phyloP scores from a whole-genome alignment of 2,888 invertebrate genomes.

The Eupithecia pulchellata region DNA sequence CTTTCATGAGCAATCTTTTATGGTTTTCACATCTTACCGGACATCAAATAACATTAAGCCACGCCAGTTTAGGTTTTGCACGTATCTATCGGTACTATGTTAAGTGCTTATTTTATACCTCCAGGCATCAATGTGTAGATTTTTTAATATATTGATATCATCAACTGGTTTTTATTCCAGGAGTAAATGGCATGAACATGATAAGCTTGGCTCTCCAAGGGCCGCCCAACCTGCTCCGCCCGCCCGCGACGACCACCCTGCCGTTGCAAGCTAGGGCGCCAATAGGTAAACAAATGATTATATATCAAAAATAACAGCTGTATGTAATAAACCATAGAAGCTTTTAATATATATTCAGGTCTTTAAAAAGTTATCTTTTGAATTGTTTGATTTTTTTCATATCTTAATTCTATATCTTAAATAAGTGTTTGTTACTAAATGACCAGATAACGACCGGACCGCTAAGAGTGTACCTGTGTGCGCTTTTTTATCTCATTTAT shows the following conservation, averaged over 20 bases:
- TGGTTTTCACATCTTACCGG: too few relatives aligned
- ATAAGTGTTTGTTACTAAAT: neutral
- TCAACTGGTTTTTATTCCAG: constrained; percentile 69
- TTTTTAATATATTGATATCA: neutral
- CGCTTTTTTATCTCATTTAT: too few relatives aligned
- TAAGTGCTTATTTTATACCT: neutral
- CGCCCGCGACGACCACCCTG: constrained; percentile 62
- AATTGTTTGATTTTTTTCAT: neutral
- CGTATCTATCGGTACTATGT: neutral
- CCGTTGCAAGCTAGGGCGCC: constrained; percentile 80
- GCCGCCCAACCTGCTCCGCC: constrained; percentile 74
- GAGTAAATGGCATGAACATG: constrained; percentile 91
- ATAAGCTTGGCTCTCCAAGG: constrained; percentile 81
- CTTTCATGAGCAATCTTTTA: too few relatives aligned
- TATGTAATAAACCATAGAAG: too few relatives aligned
- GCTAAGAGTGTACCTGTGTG: too few relatives aligned
- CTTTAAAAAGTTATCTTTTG: neutral
- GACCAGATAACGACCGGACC: too few relatives aligned
- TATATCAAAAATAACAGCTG: constrained; percentile 47
- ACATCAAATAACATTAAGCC: too few relatives aligned
- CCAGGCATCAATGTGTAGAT: neutral
- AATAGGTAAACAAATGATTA: constrained; percentile 71
- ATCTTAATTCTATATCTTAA: too few relatives aligned
- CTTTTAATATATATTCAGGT: too few relatives aligned
- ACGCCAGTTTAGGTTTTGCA: neutral